Base-by-base conservation (phyloP, 2,888 invertebrate species). In the Stenodera caucasica region DNA sequence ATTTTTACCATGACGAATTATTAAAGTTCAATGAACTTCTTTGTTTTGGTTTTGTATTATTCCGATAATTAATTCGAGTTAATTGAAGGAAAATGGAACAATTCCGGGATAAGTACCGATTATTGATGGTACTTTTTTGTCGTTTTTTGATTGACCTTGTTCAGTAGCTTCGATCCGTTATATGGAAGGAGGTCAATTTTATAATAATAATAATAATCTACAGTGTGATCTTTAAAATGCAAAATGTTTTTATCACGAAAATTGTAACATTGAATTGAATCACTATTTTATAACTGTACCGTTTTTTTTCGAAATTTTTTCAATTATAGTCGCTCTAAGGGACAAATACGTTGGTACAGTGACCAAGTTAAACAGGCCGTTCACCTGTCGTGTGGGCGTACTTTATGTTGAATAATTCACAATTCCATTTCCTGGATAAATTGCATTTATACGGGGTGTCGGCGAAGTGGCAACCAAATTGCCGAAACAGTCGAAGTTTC, bases 341-440 rank as follows among this genome's bases (percentile, higher is more conserved):
- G n/a, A n/a, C n/a, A n/a, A n/a, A n/a, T n/a, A n/a, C 52, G 65
- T 58, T 70, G 68, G 70, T 72, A 72, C 70, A 72, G 70, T 72
- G 72, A 72, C 72, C 72, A 72, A 72, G 70, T 72, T n/a, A 67
- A 69, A 66, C 69, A 69, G 72, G 70, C 64, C 70, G 63, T 70
- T 72, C 68, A 72, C 72, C 71, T 69, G 67, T 67, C 55, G 67
- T 68, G 67, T 68, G 64, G 69, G 67, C 68, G 71, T 67, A 64
- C 61, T 54, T 53, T 53, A 40, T 40, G 37, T 40, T 40, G 18
- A 57, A 57, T 49, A 54, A 50, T 54, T 61, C 37, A 15, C n/a
- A 21, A 35, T 40, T 40, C 40, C 23, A 57, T 45, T 62, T 62
- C 62, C 62, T 62, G 62, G 59, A 59, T 40, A 18, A 40, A 40